Evolutionary conservation across 2,113 vertebrate genomes (phyloP), one percentile per base, ranked within the genome.

Genomic region (Myrmophylax atrothorax): DNA sequence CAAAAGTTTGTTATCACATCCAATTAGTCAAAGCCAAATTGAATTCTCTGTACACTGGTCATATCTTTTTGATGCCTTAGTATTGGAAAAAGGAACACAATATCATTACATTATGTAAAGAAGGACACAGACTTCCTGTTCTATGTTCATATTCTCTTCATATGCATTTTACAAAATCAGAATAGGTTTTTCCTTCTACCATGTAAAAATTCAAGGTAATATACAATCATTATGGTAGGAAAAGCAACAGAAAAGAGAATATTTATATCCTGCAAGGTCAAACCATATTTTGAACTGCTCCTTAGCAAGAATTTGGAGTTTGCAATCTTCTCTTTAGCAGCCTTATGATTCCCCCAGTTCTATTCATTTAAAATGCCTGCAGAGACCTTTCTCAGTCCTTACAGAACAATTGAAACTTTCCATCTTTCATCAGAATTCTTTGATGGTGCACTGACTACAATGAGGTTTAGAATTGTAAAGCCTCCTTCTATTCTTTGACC

Each of bases 281-380:
- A 69, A 60, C 26, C 12, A 18, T 69, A 64, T 85, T 91, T 94
- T 95, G 76, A 96, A 92, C 78, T 62, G 35, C 47, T 93, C 67
- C 40, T 77, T 74, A 75, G 78, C 22, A 82, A 75, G 31, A 44
- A 79, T 44, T 94, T 87, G 52, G 56, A 83, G 67, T 85, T 79
- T 85, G 42, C 56, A 83, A 67, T 94, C 74, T 64, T 76, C 74
- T 90, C 29, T 91, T 91, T 62, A 80, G 19, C 29, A 80, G 52
- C 84, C n/a, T 90, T 90, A 31, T 7, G 7, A 90, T 93, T 92
- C n/a, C 29, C 59, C 28, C 17, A 20, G 62, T 79, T 89, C 77
- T 91, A 92, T 95, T 96, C 53, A 96, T 87, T 84, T 89, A 40
- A 88, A 74, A 91, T 75, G 55, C 89, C 91, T 87, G 86, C 70